Conservation (phyloP, 2,113 vertebrate species). For the Ursus arctos region DNA sequence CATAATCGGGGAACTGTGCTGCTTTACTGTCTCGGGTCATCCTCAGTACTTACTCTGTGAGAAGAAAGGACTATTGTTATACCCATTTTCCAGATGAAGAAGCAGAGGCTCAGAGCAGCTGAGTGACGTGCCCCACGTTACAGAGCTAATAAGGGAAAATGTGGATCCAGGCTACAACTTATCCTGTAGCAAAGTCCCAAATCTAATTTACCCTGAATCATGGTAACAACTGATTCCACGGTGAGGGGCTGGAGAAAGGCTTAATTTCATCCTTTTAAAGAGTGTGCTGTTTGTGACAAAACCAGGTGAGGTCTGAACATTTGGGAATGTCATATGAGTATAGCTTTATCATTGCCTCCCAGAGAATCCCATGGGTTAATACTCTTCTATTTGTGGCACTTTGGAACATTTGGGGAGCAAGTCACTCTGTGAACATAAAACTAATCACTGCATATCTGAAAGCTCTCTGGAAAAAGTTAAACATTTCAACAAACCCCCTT, state of each 20-base stretch:
- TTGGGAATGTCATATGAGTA: not conserved
- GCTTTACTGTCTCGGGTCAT: not conserved
- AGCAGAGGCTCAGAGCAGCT: not conserved
- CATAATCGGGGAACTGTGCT: not conserved
- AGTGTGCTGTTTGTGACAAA: not conserved
- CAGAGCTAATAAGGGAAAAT: not conserved
- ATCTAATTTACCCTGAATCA: not conserved
- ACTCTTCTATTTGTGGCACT: constrained; percentile 12
- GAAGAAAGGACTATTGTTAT: not conserved
- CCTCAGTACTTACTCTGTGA: not conserved
- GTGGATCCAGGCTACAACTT: not conserved
- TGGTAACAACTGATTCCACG: not conserved
- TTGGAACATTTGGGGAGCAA: constrained; percentile 24
- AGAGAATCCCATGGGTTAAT: constrained; percentile 30
- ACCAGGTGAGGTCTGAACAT: not conserved
- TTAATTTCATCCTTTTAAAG: constrained; percentile 3
- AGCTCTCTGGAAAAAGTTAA: constrained; percentile 88
- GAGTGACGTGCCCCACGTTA: not conserved
- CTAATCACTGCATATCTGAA: constrained; percentile 83
- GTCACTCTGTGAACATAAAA: constrained; percentile 66
- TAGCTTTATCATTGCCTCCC: not conserved
- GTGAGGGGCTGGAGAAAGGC: not conserved
- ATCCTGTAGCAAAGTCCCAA: not conserved
- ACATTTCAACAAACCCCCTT: constrained; percentile 82
- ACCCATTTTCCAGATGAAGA: constrained; percentile 8